Evolutionary conservation across 53 echinoderm and acorn worm species (phyloP), one percentile per base, ranked within the genome.

Genomic region (Echinometra lucunter): DNA sequence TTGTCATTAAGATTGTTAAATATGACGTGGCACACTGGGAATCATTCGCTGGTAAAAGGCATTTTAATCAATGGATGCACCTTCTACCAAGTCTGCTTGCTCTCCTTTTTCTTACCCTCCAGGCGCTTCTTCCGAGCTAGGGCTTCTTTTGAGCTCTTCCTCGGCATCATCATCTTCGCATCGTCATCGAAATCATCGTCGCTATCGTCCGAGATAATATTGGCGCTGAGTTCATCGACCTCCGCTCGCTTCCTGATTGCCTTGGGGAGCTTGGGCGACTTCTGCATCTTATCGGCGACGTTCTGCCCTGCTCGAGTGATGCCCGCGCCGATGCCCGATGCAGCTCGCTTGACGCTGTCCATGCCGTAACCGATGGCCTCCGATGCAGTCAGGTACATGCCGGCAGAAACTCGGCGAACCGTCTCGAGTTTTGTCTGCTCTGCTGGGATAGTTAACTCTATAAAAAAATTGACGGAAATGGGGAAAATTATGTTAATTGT

Each of bases 251-350:
- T 94, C 85, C 66, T 58, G 85, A 94, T 60, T 23, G 94, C 37
- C 28, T 94, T 94, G 27, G 82, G 82, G 34, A 94, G 42, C 82
- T 83, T 82, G 25, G 94, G 94, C 30, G 94, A 94, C 25, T 94
- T 94, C 94, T 94, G 94, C 57, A 94, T 57, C 66, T 94, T 94
- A 37, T 94, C 94, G 12, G 94, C 94, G 44, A 94, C 85, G 94
- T 94, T 94, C 66, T 94, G 94, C 6, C 94, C 85, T 10, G 94
- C 85, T 44, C 94, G 60, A 45, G 94, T 83, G 63, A 94, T 63
- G 13, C 94, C 94, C 44, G 94, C 85, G 25, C 94, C 94, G 58
- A 94, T 82, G 0, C 94, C 94, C 1, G 83, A 55, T 19, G 94
- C 94, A 19, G 94, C 94, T 9, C 94, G 60, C 47, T 94, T 94